Percentiles rank a stretch among this genome's conserved stretches.
Evolutionary conservation across 1,140 invertebrate species (phyloP).

Genomic region (Pectinophora gossypiella): DNA sequence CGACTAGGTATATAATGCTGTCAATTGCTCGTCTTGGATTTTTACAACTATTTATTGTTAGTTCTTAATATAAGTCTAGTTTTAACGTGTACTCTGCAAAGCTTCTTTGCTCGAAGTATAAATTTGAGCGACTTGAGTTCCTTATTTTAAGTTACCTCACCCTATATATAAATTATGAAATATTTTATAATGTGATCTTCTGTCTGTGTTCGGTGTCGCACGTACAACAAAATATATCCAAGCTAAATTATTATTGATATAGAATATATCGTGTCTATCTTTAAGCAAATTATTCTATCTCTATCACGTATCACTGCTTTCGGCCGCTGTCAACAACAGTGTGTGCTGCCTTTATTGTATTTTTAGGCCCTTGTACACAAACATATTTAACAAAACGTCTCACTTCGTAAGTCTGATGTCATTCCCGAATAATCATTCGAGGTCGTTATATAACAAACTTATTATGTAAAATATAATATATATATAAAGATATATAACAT

Average conservation of each 20-base stretch:
- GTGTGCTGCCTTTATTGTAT: too few species aligned
- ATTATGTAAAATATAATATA: too few species aligned
- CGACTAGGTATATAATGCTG: constrained; percentile 52
- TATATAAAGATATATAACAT: too few species aligned
- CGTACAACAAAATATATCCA: constrained; percentile 4
- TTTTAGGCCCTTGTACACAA: too few species aligned
- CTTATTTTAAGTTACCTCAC: constrained; percentile 13
- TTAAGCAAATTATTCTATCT: too few species aligned
- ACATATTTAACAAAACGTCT: too few species aligned
- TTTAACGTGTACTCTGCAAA: constrained; percentile 11
- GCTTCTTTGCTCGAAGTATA: constrained; percentile 24
- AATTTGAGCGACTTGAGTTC: constrained; percentile 11
- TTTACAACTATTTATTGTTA: constrained; percentile 44
- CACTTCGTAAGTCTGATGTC: too few species aligned
- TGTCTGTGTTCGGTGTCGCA: not conserved
- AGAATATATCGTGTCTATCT: too few species aligned
- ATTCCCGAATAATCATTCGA: too few species aligned
- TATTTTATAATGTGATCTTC: not conserved
- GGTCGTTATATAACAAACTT: too few species aligned
- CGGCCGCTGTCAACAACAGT: too few species aligned
- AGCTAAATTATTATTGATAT: not conserved
- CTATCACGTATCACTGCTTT: too few species aligned
- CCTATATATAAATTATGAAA: not conserved
- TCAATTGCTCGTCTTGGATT: constrained; percentile 66
- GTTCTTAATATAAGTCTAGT: constrained; percentile 22